Evolutionary conservation across 2,113 vertebrate genomes (phyloP).

Genomic region (Dicaeum eximium): DNA sequence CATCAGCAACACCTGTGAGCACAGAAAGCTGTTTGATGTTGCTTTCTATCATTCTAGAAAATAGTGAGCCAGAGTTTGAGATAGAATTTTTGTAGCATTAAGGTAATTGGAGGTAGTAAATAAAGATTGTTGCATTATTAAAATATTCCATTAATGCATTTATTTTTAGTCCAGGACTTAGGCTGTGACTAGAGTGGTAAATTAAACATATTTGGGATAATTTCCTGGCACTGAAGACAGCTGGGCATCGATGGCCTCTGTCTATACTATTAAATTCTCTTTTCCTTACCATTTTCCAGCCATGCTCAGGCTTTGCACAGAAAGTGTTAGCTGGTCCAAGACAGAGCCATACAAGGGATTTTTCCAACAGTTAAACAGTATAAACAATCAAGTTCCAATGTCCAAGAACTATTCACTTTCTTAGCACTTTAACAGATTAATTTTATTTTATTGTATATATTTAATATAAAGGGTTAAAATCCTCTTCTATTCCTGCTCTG

Average conservation of each 20-base stretch:
- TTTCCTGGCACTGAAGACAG: not conserved
- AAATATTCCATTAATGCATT: not conserved
- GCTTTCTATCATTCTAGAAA: not conserved
- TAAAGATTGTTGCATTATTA: not conserved
- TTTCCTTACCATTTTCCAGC: not conserved
- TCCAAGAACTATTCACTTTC: not conserved
- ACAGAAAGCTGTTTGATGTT: not conserved
- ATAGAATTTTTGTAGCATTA: not conserved
- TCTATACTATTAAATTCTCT: not conserved
- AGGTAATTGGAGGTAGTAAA: not conserved
- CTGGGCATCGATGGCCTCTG: not conserved
- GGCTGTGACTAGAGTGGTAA: not conserved
- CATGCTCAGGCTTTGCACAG: not conserved
- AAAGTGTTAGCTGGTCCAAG: not conserved
- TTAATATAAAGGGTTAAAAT: not conserved
- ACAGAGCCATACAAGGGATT: not conserved
- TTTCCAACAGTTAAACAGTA: not conserved
- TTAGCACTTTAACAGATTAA: not conserved
- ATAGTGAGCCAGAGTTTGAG: not conserved
- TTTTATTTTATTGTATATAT: not conserved
- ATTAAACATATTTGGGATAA: not conserved
- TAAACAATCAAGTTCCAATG: not conserved
- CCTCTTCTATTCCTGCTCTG: not conserved
- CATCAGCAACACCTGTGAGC: not conserved
- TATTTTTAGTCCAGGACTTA: conserved; percentile 11